Evolutionary conservation across 2,888 invertebrate genomes (phyloP).

Genomic region (Dynastes tityus): DNA sequence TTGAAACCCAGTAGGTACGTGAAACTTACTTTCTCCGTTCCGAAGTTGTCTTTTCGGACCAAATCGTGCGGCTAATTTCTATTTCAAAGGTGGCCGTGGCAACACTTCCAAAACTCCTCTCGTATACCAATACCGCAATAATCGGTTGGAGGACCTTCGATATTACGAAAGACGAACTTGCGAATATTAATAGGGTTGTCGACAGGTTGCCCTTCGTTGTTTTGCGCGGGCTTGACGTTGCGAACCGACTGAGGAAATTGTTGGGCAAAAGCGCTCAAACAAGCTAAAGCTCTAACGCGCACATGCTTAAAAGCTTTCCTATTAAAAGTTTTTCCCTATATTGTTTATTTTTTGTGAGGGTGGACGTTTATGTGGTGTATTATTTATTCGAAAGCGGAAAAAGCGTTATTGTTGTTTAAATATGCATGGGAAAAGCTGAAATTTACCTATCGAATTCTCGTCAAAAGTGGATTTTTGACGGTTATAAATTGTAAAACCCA

Average conservation of each 20-base stretch:
- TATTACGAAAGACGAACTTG: not conserved
- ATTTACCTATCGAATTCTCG: not conserved
- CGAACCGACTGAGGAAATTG: not conserved
- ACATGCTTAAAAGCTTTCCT: conserved; percentile 3
- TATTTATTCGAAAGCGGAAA: not conserved
- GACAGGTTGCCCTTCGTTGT: not conserved
- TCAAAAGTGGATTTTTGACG: not conserved
- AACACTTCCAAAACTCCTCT: not conserved
- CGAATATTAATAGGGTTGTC: not conserved
- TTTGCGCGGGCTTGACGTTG: not conserved
- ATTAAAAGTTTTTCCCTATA: not conserved
- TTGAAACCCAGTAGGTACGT: not conserved
- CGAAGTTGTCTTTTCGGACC: not conserved
- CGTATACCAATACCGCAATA: not conserved
- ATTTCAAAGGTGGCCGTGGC: not conserved
- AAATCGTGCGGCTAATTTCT: not conserved
- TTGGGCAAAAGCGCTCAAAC: not conserved
- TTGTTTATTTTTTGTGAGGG: too few relatives aligned
- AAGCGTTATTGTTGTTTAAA: not conserved
- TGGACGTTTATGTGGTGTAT: not conserved
- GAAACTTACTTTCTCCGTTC: not conserved
- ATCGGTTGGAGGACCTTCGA: not conserved
- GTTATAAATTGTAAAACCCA: not conserved
- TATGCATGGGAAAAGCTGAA: conserved; percentile 4
- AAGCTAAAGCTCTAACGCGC: conserved; percentile 4